Evolutionary conservation across 2,113 vertebrate genomes (phyloP).

Genomic region (Pygoscelis antarcticus): DNA sequence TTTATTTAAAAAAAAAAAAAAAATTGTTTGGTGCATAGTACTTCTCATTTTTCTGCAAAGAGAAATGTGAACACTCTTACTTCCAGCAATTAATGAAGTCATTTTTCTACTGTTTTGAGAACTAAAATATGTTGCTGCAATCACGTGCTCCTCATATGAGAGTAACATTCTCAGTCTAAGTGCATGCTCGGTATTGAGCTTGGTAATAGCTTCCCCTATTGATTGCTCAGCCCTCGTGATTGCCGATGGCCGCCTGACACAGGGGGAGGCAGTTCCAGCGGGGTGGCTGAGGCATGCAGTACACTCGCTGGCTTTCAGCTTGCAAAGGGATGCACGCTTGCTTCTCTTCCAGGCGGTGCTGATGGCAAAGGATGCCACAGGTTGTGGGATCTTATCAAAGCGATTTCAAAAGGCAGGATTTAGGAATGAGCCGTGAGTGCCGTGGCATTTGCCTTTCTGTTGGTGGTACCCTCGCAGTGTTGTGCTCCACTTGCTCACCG

Average conservation of each 20-base stretch:
- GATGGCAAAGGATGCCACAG: neutral
- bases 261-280: neutral
- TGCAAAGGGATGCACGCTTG: neutral
- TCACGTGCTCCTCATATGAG: neutral
- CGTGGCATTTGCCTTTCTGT: accelerated
- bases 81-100: neutral
- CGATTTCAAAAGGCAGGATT: neutral
- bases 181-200: neutral
- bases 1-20: neutral
- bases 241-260: accelerated
- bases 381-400: neutral
- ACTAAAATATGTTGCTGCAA: neutral
- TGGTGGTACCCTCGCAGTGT: accelerated
- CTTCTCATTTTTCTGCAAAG: neutral
- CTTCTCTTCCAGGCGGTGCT: neutral
- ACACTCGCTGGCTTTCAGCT: accelerated
- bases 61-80: neutral
- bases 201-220: neutral
- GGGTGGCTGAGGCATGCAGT: neutral
- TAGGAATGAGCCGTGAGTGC: accelerated
- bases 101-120: neutral
- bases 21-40: neutral
- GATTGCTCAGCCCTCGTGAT: neutral
- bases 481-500: neutral
- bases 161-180: neutral